Evolutionary conservation across 2,797 vertebrate genomes (phyloP).

Genomic region (Merluccius polli): DNA sequence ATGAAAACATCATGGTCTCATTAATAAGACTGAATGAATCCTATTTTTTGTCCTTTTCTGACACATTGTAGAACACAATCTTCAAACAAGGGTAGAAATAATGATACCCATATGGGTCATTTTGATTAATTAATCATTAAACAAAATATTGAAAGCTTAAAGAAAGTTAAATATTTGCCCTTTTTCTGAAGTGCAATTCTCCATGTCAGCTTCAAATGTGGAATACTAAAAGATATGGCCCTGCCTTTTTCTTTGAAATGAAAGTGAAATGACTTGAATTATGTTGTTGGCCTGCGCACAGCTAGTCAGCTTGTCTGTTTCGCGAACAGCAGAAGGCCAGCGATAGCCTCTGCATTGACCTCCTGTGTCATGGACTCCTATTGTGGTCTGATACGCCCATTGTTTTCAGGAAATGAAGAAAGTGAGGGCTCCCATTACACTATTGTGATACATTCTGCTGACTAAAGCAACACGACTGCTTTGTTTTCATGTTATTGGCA

Average conservation of each 20-base stretch:
- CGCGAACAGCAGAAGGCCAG: not conserved
- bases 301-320: not conserved
- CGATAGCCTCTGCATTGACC: not conserved
- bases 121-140: not conserved
- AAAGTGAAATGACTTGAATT: not conserved
- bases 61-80: not conserved
- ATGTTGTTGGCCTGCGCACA: not conserved
- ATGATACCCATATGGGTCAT: too few species aligned
- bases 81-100: not conserved
- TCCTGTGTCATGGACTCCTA: not conserved
- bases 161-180: not conserved
- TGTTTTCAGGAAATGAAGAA: not conserved
- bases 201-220: not conserved
- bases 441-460: not conserved
- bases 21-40: not conserved
- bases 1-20: not conserved
- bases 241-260: not conserved
- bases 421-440: not conserved
- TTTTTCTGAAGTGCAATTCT: conserved; percentile 19
- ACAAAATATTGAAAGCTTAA: not conserved
- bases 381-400: not conserved
- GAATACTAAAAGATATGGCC: not conserved
- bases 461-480: not conserved
- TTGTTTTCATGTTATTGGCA: not conserved
- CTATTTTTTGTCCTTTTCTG: not conserved